These are phyloP conservation scores for Drosophila tripunctata DNA, from an alignment of 2,888 invertebrate genomes.

Conservation along the genomic window DNA sequence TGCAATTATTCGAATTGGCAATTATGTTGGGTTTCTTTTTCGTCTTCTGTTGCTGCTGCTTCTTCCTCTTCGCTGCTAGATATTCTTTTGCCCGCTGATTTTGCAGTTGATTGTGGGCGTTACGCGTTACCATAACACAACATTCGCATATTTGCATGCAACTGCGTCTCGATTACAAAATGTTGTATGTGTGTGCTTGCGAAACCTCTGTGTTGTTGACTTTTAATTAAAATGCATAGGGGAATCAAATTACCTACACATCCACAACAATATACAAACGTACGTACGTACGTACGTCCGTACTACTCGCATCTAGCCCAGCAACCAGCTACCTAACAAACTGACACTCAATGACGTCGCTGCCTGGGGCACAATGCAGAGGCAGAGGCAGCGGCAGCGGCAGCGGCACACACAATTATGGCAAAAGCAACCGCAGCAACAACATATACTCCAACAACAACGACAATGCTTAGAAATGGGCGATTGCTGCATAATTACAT, in stretches of 20 bases:
- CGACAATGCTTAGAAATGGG: conserved; percentile 42
- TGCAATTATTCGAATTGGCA: conserved; percentile 45
- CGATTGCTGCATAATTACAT: conserved; percentile 75
- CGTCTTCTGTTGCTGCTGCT: background rate
- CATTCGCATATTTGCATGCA: conserved; percentile 65
- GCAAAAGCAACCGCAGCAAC: conserved; percentile 50
- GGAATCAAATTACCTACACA: conserved; percentile 73
- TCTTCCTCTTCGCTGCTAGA: background rate
- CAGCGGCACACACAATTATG: conserved; percentile 72
- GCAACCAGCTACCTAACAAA: conserved; percentile 33
- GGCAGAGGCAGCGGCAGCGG: conserved; percentile 30
- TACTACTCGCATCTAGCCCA: conserved; percentile 26
- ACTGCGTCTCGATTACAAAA: conserved; percentile 62
- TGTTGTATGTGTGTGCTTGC: conserved; percentile 44
- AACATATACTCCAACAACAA: conserved; percentile 10
- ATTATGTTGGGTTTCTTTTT: conserved; percentile 23
- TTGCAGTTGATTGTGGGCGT: conserved; percentile 47
- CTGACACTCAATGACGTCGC: conserved; percentile 44
- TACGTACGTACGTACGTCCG: background rate
- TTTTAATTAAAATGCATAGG: conserved; percentile 79
- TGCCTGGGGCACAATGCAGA: conserved; percentile 24
- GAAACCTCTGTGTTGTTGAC: conserved; percentile 61
- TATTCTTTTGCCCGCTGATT: conserved; percentile 37
- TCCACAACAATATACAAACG: conserved; percentile 29
- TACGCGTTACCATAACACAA: conserved; percentile 32